Percentiles rank a stretch among this genome's conserved stretches.
phyloP scores from a whole-genome alignment of 2,113 vertebrate genomes.

The Cottus gobio region DNA sequence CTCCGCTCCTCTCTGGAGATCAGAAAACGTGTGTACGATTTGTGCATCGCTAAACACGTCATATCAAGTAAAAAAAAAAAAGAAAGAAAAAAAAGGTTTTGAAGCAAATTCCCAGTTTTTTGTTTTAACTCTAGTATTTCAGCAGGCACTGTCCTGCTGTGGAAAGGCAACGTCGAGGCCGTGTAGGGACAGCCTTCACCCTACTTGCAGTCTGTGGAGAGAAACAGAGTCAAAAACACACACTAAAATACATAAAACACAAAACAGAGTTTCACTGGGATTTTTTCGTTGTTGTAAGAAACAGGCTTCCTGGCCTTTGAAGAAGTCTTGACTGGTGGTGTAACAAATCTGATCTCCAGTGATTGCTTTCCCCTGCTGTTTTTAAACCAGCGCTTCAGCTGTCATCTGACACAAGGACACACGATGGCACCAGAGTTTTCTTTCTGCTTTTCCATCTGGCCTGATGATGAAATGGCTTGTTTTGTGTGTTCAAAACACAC shows the following conservation, averaged over 20 bases:
- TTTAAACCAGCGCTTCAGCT: background rate
- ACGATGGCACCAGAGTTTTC: slow-evolving; percentile 44
- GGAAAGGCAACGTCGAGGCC: background rate
- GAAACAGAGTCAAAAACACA: background rate
- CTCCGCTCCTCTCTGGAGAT: no score
- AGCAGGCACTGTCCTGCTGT: no score
- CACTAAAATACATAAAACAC: background rate
- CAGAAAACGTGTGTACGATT: no score
- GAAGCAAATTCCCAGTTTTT: background rate
- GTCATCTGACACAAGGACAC: slow-evolving; percentile 39
- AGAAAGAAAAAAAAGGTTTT: no score
- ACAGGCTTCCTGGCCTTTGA: background rate
- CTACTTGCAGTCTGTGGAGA: background rate
- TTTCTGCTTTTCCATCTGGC: background rate
- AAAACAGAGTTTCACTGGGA: background rate
- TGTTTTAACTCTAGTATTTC: background rate
- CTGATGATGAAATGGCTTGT: background rate
- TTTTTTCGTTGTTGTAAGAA: background rate
- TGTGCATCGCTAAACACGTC: background rate
- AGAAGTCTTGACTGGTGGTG: background rate
- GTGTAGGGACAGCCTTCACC: background rate
- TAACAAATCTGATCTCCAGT: background rate
- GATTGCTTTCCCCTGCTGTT: background rate
- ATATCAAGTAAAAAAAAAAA: background rate
- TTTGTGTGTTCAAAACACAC: background rate